Base-by-base conservation (phyloP, 2,888 invertebrate genomes). In the Harpalus rufipes region DNA sequence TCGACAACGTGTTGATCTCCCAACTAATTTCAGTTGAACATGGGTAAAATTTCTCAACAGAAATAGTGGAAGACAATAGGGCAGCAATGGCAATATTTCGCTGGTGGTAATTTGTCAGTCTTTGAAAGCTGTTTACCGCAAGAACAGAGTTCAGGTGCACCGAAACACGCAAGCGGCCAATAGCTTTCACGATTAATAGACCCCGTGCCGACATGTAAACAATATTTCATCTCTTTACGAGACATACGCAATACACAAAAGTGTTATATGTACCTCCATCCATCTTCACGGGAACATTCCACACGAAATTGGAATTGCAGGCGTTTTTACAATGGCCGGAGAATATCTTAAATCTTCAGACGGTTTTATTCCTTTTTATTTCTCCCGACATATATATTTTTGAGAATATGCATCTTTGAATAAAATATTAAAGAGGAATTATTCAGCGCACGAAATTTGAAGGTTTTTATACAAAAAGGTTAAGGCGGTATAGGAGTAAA, bases 181-280 rank as follows among this genome's bases (percentile, higher is more conserved):
- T 80, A 80, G 79, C 79, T 80, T 80, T 59, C 32, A 80, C 59
- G 79, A 80, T 80, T 80, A 80, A 80, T 80, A 80, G 79, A 80
- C 32, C 58, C 14, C 32, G 16, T 59, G 79, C 39, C 59, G 79
- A 80, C 79, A 80, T 61, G 79, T 80, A 59, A 59, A 80, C 79
- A 80, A 80, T 80, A 80, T 80, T 80, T 80, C 79, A 80, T 80
- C 59, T 61, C 59, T 59, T 59, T 61, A 80, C 39, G 79, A 39
- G 39, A 80, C 79, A 80, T 59, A 61, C 59, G 59, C 39, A 59
- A 39, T 25, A 80, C 79, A 80, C 79, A 61, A 80, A 80, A 80
- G 79, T 80, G 79, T 80, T 80, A 59, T 80, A 80, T 80, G 79
- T 80, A 41, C 59, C 56, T 59, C 79, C 79, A 80, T 80, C 79